Evolutionary conservation across 2,113 vertebrate species (phyloP), one percentile per base, ranked within the genome.

Genomic region (Mesoclemmys tuberculata): DNA sequence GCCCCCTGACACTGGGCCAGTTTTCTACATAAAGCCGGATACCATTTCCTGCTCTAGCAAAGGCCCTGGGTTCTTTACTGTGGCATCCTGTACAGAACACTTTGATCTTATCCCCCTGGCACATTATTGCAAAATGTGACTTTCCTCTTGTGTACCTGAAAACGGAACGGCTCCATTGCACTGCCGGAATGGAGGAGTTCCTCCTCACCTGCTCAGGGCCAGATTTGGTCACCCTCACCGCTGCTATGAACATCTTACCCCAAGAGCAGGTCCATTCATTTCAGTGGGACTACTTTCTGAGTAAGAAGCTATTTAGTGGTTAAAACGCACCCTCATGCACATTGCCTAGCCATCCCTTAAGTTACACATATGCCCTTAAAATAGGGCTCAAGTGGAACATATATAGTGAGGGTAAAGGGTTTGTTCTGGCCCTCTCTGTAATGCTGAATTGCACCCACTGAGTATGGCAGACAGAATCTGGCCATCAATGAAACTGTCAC

Each of bases 361-460:
- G 48, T 24, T 49, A 24, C 61, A 38, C 1, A 19, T 79, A 51
- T 5, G 48, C 27, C 49, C 92, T 90, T 68, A 74, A 2, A 1
- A 64, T 8, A 71, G 51, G 44, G 35, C 77, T 44, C 16, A 71
- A 91, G 19, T 1, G 4, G 41, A 12, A 27, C 13, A 80, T 79
- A 87, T 95, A 49, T 0, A 64, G 7, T 46, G 61, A 74, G 7
- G 41, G 61, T 2, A 77, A 38, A 58, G n/a, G 85, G 27, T 26
- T 35, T 0, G 0, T 93, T 18, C 38, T 0, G 0, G 51, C 29
- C 29, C 46, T 46, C 7, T 16, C 22, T 7, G 38, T 38, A 85
- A 18, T 8, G 35, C 10, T 55, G 26, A 38, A 35, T 29, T 80
- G 21, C 13, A 51, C 14, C 38, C 82, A 78, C 75, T 85, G 56